Conservation (phyloP, 2,113 vertebrate species). For the Willisornis vidua region DNA sequence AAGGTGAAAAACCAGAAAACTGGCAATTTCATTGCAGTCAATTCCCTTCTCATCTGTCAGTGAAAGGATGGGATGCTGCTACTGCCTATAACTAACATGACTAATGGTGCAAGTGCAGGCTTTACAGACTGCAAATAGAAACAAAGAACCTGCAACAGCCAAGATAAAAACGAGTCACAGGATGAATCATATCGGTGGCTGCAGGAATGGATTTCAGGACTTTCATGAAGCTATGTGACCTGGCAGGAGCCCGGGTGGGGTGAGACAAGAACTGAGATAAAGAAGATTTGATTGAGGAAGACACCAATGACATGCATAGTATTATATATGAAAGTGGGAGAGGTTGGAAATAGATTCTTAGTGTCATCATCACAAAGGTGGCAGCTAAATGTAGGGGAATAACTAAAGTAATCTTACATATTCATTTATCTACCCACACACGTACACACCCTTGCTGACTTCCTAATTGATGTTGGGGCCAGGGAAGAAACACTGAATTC, state of each 20-base stretch:
- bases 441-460: constrained; percentile 44
- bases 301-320: neutral
- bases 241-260: neutral
- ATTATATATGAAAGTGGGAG: constrained; percentile 17
- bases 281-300: constrained; percentile 1
- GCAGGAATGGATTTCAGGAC: constrained; percentile 27
- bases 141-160: neutral
- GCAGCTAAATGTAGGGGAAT: constrained; percentile 24
- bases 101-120: neutral
- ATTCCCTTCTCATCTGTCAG: neutral
- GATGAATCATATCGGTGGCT: constrained; percentile 34
- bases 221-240: constrained; percentile 4
- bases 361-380: constrained; percentile 4
- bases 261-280: neutral
- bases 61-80: neutral
- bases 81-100: neutral
- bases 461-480: neutral
- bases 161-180: neutral
- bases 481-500: constrained; percentile 17
- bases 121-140: neutral
- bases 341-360: constrained; percentile 19
- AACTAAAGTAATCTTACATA: constrained; percentile 2
- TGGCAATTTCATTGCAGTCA: neutral
- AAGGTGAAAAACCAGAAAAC: neutral
- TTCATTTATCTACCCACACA: constrained; percentile 21